Conservation (phyloP, 2,113 vertebrate genomes). For the Perca schrenkii region DNA sequence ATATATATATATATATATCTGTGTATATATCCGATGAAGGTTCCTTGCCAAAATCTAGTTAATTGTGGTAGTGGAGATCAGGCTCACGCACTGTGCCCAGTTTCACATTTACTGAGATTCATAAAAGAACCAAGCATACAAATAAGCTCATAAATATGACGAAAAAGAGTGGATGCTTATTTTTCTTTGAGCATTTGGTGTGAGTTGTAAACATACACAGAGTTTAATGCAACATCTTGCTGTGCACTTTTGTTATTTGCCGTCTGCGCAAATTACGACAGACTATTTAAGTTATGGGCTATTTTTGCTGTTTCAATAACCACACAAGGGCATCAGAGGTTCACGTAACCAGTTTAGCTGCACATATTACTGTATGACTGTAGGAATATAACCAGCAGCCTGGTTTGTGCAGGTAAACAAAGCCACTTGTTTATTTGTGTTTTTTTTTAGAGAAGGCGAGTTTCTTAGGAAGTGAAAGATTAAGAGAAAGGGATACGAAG, state of each 20-base stretch:
- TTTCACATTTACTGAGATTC: not conserved
- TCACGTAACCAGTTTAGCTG: constrained; percentile 1
- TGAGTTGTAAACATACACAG: not conserved
- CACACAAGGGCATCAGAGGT: constrained; percentile 1
- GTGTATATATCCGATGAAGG: not conserved
- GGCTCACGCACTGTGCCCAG: not conserved
- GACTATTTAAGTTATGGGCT: not conserved
- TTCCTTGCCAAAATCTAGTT: not conserved
- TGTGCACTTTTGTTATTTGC: not conserved
- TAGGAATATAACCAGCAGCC: constrained; percentile 5
- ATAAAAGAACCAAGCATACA: not conserved
- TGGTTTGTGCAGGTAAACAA: constrained; percentile 23
- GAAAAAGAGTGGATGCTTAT: not conserved
- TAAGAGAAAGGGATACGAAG: constrained; percentile 26
- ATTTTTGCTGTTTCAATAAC: not conserved
- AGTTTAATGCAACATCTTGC: constrained; percentile 6
- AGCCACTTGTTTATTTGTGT: constrained; percentile 14
- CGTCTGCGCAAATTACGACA: not conserved
- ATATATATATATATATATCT: too few relatives aligned
- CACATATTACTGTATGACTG: not conserved
- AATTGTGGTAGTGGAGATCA: not conserved
- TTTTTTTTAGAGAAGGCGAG: not conserved
- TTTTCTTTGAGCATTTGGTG: not conserved
- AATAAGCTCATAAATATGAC: constrained; percentile 5
- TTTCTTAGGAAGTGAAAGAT: constrained; percentile 45